Base-by-base conservation (phyloP, 2,888 invertebrate species). In the Scelioninae gen. 1 region DNA sequence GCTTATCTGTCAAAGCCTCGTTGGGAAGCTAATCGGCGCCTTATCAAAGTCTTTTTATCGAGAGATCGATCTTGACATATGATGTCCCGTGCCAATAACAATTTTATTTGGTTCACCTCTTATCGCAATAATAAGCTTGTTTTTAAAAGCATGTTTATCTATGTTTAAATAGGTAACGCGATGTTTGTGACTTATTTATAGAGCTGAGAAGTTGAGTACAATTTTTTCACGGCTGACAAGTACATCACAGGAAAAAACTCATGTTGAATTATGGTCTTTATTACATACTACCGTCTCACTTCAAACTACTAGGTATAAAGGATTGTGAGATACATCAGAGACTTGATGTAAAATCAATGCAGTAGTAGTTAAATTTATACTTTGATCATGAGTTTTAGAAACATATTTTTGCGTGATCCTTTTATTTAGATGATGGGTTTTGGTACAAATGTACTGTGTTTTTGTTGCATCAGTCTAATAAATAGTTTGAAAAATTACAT, bases 41-140 rank as follows among this genome's bases (percentile, higher is more conserved):
- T 81, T 81, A 81, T 81, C 81, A 49, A 38, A 45, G 45, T 71
- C 63, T 81, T 71, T 69, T 75, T 62, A 74, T 55, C 66, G 60
- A 47, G 43, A 58, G 82, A 82, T 77, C 82, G 77, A 82, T 77
- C 77, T 82, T 82, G 82, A 82, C 77, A 72, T 66, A 77, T 60
- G 76, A 72, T 72, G 71, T 77, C 82, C 71, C 71, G 65, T 66
- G 76, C 47, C 71, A 76, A 76, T 76, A 71, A 71, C 76, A 72
- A 77, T 82, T 76, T 72, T 77, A 77, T 82, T 76, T 71, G 75
- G 80, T 29, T 69, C 51, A 47, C 29, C 16, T 34, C 66, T 79
- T 79, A 79, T 80, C 74, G 40, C 55, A 74, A 80, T 80, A 80
- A 80, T 58, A 68, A 55, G 45, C 34, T 71, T 65, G 62, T 82